Percentiles rank a stretch among this genome's conserved stretches.
Conservation (phyloP, 2,888 invertebrate genomes). For the Rhamphomyia laevipes region DNA sequence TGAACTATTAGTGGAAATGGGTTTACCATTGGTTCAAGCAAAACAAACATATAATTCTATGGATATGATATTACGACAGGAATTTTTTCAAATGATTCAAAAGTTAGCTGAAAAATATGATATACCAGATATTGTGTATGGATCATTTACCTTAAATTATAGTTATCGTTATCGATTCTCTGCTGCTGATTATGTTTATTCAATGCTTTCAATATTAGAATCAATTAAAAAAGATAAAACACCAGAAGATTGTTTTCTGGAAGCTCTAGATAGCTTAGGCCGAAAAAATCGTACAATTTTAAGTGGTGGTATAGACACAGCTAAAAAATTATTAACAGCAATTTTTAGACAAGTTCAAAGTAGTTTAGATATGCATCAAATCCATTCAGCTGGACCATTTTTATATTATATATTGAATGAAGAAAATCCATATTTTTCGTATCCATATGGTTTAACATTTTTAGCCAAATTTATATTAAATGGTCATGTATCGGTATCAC, state of each 20-base stretch:
- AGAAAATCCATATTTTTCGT: conserved; percentile 48
- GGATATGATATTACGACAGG: conserved; percentile 72
- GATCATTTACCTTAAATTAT: conserved; percentile 68
- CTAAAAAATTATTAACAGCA: conserved; percentile 55
- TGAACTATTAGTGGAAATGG: conserved; percentile 85
- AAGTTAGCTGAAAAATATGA: conserved; percentile 53
- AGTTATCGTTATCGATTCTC: conserved; percentile 71
- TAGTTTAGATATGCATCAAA: conserved; percentile 64
- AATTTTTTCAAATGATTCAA: conserved; percentile 60
- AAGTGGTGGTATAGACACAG: conserved; percentile 53
- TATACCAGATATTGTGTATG: conserved; percentile 57
- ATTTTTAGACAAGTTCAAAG: conserved; percentile 67
- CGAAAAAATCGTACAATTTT: conserved; percentile 46
- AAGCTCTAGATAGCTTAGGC: conserved; percentile 56
- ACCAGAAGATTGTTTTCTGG: conserved; percentile 56
- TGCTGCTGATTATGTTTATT: conserved; percentile 73
- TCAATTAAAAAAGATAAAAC: conserved; percentile 44
- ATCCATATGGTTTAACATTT: conserved; percentile 53
- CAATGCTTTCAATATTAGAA: conserved; percentile 60
- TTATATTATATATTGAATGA: conserved; percentile 77
- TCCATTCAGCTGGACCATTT: conserved; percentile 82
- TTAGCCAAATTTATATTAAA: conserved; percentile 61
- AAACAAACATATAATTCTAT: conserved; percentile 75
- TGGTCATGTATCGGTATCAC: conserved; percentile 57
- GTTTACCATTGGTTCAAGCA: conserved; percentile 77